Conservation (phyloP, 2,797 vertebrate genomes). For the Hirundo rustica region DNA sequence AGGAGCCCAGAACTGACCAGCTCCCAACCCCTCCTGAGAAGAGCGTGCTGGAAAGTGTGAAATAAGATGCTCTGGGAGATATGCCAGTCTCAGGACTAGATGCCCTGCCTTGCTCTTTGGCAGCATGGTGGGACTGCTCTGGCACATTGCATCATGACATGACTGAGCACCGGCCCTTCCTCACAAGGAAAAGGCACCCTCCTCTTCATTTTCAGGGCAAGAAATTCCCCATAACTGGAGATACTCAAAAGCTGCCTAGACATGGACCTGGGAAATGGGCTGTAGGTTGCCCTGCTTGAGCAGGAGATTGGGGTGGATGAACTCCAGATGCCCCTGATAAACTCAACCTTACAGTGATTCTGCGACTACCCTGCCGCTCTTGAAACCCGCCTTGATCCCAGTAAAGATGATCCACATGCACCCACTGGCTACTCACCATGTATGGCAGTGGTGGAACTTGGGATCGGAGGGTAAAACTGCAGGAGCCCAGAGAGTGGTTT, state of each 20-base stretch:
- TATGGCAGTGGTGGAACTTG: neutral
- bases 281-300: neutral
- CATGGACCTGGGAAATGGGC: neutral
- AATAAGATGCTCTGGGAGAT: neutral
- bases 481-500: neutral
- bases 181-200: neutral
- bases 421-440: neutral
- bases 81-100: neutral
- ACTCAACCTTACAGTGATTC: neutral
- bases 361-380: accelerated
- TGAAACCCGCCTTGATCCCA: neutral
- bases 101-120: neutral
- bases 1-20: neutral
- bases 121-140: accelerated
- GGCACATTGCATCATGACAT: accelerated
- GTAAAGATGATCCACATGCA: neutral
- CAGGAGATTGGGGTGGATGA: neutral
- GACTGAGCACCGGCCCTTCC: accelerated
- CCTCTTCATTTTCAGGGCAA: neutral
- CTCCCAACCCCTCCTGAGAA: neutral
- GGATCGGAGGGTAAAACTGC: neutral
- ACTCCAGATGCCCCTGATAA: neutral
- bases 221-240: neutral
- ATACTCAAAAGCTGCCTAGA: neutral
- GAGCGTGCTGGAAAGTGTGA: neutral